A percentile compares a stretch with the other conserved stretches of the same genome.
Conservation (phyloP, 2,888 invertebrate species). For the Craniophora ligustri region DNA sequence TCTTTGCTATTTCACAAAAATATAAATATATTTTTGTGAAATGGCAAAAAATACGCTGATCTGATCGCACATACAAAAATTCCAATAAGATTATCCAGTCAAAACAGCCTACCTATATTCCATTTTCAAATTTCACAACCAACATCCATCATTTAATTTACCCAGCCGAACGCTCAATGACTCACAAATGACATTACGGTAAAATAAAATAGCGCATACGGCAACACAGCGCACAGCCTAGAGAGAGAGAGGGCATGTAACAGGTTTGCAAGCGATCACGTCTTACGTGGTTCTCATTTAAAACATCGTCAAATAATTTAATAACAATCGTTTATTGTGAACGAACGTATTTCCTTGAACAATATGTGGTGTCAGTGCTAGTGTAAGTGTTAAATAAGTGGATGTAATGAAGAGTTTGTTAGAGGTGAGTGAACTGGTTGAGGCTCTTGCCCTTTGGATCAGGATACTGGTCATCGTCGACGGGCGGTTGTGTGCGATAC, state of each 20-base stretch:
- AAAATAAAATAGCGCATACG: slow-evolving; percentile 42
- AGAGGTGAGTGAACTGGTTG: slow-evolving; percentile 79
- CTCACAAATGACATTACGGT: slow-evolving; percentile 43
- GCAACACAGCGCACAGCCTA: slow-evolving; percentile 67
- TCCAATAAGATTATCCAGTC: background rate
- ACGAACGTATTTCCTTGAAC: slow-evolving; percentile 58
- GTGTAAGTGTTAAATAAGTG: slow-evolving; percentile 63
- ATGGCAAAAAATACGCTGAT: too few species aligned
- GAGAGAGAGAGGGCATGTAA: slow-evolving; percentile 82
- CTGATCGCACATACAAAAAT: background rate
- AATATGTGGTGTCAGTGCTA: slow-evolving; percentile 62
- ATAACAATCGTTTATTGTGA: slow-evolving; percentile 74
- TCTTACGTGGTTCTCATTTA: slow-evolving; percentile 69
- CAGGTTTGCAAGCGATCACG: slow-evolving; percentile 70
- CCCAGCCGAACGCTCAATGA: slow-evolving; percentile 10
- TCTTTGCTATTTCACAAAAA: too few species aligned
- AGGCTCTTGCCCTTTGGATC: slow-evolving; percentile 74
- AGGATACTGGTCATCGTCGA: slow-evolving; percentile 53
- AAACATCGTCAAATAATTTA: slow-evolving; percentile 71
- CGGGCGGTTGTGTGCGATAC: slow-evolving; percentile 39
- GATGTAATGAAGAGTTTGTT: slow-evolving; percentile 57
- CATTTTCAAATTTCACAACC: slow-evolving; percentile 28
- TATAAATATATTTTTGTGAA: too few species aligned
- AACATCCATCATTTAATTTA: slow-evolving; percentile 6
- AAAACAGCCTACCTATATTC: slow-evolving; percentile 18